Percentiles rank a stretch among this genome's conserved stretches.
Conservation (phyloP, 2,888 invertebrate species). For the Marasmarcha lunaedactyla region DNA sequence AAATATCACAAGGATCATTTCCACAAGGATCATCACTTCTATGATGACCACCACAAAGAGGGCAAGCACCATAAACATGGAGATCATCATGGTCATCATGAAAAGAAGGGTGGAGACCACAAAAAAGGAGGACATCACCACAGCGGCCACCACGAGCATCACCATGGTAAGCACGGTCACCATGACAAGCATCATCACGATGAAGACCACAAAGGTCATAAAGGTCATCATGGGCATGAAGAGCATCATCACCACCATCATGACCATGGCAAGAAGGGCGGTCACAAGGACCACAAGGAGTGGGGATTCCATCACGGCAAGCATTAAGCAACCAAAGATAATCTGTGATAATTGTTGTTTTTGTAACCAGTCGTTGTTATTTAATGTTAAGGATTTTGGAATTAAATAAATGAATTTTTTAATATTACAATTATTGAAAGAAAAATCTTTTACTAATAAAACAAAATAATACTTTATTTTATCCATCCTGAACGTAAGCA, state of each 20-base stretch:
- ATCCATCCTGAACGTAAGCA: too few species aligned
- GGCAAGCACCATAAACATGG: constrained; percentile 63
- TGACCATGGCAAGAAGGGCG: constrained; percentile 62
- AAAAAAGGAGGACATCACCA: constrained; percentile 61
- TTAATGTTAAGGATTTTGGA: too few species aligned
- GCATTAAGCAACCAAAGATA: constrained; percentile 37
- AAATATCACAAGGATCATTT: constrained; percentile 59
- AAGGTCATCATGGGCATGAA: constrained; percentile 60
- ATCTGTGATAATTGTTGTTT: constrained; percentile 44
- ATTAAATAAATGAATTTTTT: too few species aligned
- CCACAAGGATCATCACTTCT: constrained; percentile 63
- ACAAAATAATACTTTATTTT: too few species aligned
- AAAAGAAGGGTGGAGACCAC: constrained; percentile 49
- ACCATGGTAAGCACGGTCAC: constrained; percentile 55
- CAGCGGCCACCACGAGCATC: constrained; percentile 54
- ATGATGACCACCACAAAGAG: constrained; percentile 56
- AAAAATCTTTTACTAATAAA: too few species aligned
- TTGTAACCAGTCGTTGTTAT: constrained; percentile 28
- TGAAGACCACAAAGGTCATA: constrained; percentile 57
- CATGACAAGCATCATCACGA: constrained; percentile 59
- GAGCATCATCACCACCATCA: constrained; percentile 60
- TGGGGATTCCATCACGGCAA: constrained; percentile 62
- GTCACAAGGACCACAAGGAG: constrained; percentile 52
- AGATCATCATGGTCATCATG: constrained; percentile 55
- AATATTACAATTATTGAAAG: too few species aligned